Evolutionary conservation across 2,113 vertebrate species (phyloP).

Genomic region (Cottus gobio): DNA sequence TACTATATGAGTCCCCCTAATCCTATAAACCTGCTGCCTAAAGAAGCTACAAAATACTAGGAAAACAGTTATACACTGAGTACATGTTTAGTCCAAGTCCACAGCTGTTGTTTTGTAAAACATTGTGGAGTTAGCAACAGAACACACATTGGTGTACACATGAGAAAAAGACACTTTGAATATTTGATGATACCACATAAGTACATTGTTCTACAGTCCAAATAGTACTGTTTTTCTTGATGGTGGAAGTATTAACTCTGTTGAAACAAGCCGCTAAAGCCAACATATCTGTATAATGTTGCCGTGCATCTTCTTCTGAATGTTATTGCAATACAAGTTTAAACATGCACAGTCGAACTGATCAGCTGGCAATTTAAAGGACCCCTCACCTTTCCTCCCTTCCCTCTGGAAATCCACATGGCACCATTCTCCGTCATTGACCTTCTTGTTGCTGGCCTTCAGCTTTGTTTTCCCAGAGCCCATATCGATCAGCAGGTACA

Average conservation of each 20-base stretch:
- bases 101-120: background rate
- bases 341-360: background rate
- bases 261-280: background rate
- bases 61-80: background rate
- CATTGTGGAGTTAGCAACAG: background rate
- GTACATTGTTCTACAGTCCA: background rate
- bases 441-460: constrained; percentile 92
- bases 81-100: background rate
- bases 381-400: constrained; percentile 88
- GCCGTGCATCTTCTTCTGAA: background rate
- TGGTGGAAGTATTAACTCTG: background rate
- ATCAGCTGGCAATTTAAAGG: background rate
- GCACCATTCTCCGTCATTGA: constrained; percentile 95
- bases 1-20: background rate
- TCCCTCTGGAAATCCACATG: constrained; percentile 96
- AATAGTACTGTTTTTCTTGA: background rate
- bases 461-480: constrained; percentile 92
- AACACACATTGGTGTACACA: background rate
- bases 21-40: background rate
- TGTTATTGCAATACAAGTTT: background rate
- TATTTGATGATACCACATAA: background rate
- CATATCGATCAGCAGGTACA: constrained; percentile 94
- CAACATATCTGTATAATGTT: too few species aligned
- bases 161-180: background rate
- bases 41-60: background rate